phyloP scores from a whole-genome alignment of 2,113 vertebrate genomes.

The Notothenia coriiceps region DNA sequence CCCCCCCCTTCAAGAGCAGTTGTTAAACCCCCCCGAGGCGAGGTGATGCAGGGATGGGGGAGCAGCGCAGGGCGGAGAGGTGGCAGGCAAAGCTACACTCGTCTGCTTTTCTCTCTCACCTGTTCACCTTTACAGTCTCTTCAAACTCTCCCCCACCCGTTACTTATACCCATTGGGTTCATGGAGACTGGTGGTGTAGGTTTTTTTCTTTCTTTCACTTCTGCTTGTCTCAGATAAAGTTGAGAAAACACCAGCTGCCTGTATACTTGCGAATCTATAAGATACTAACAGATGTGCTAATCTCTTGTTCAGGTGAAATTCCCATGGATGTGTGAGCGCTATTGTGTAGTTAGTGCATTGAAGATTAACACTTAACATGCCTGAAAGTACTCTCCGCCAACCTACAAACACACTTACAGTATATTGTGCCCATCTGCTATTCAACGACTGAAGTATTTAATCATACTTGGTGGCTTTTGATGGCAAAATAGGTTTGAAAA shows the following conservation, averaged over 20 bases:
- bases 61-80: slow-evolving; percentile 70
- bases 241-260: slow-evolving; percentile 66
- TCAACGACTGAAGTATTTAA: not conserved
- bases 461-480: slow-evolving; percentile 11
- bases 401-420: not conserved
- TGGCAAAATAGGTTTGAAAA: slow-evolving; percentile 10
- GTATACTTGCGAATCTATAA: slow-evolving; percentile 62
- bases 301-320: slow-evolving; percentile 49
- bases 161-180: slow-evolving; percentile 76
- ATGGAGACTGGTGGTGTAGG: slow-evolving; percentile 57
- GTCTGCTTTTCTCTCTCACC: slow-evolving; percentile 77
- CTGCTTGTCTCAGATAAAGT: slow-evolving; percentile 68
- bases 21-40: slow-evolving; percentile 78
- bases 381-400: not conserved
- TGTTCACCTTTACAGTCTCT: slow-evolving; percentile 77
- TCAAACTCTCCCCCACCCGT: slow-evolving; percentile 75
- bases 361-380: not conserved
- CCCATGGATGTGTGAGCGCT: not conserved
- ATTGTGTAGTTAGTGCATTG: not conserved
- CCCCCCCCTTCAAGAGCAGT: slow-evolving; percentile 81
- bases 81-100: slow-evolving; percentile 74
- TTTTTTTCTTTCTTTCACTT: slow-evolving; percentile 22
- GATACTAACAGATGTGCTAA: slow-evolving; percentile 33
- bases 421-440: slow-evolving; percentile 12
- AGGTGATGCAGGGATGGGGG: slow-evolving; percentile 80